Base-by-base conservation (phyloP, 2,888 invertebrate genomes). In the Lycophotia porphyrea region DNA sequence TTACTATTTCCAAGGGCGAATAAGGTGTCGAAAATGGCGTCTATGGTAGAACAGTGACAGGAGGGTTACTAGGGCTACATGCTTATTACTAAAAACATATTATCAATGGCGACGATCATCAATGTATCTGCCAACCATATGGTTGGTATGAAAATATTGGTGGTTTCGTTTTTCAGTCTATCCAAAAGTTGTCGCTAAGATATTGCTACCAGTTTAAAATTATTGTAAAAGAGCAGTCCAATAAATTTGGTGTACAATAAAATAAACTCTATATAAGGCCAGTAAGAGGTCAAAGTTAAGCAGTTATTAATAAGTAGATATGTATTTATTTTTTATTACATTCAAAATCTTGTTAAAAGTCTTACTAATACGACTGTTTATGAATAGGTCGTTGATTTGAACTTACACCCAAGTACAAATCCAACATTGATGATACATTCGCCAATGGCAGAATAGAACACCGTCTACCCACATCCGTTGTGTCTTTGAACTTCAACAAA, bases 401-500 rank as follows among this genome's bases (percentile, higher is more conserved):
- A 66, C 75, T 78, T 15, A 21, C 24, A 31, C 55, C 24, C n/a
- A 66, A 78, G 52, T 78, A 81, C 74, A 66, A 60, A 80, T 11
- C n/a, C 15, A 49, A 77, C 31, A 66, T 36, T 58, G 7, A 34
- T 18, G 42, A 80, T 80, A 58, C 74, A 66, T 66, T 47, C 66
- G 36, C 27, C 76, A 65, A 64, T 76, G 13, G 47, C 44, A 47
- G 39, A 60, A 60, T 60, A 60, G 60, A 74, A 81, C 75, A 65
- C 44, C 52, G n/a, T 31, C 39, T 80, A 58, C 49, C 47, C 55
- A 75, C 55, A 68, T 64, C 44, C 49, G 55, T 15, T 49, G 67
- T 31, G 67, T 76, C 81, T 76, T 47, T 79, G 42, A 75, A 79
- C 63, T 81, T 31, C 66, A 34, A 74, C 66, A 78, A 82, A 79